Base-by-base conservation (phyloP, 2,797 vertebrate genomes). In the Pantherophis alleghaniensis region DNA sequence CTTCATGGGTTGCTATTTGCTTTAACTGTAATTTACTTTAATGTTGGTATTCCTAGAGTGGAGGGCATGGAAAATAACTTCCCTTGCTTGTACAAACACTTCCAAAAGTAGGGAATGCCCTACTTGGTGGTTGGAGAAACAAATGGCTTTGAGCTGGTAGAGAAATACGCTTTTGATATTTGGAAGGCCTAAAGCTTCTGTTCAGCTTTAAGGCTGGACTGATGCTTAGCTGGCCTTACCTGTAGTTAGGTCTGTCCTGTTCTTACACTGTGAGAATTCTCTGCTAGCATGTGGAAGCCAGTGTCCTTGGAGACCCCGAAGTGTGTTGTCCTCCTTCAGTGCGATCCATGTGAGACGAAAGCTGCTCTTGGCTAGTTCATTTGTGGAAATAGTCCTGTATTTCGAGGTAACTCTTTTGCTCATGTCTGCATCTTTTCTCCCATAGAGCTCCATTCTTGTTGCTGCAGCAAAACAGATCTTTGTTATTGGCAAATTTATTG, bases 341-440 rank as follows among this genome's bases (percentile, higher is more conserved):
- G 98, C 98, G 98, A 95, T 98, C 98, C 98, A 96, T 98, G 98
- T 98, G 98, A 97, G 98, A 98, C 97, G 98, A 98, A 98, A 97
- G 98, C 98, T 98, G 98, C 98, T 98, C 98, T 98, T 98, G 98
- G 97, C 98, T 98, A 98, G 97, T 97, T 98, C 98, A 98, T 96
- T 97, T 98, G 97, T 98, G 98, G 98, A 98, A 98, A 98, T 98
- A 98, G 98, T 98, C 98, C 98, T 98, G 97, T 98, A 98, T 98
- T 97, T 97, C 97, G 98, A 98, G 98, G 98, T 98, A 98, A 98
- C 98, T 98, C 97, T 98, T 98, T 98, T 98, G 98, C 98, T 98
- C 96, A 96, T 98, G 98, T 98, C 98, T 98, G 98, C 98, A 98
- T 98, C 97, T 98, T 98, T 98, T 96, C 96, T 97, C 97, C 96